Conservation (phyloP, 2,797 vertebrate genomes). For the Leuciscus waleckii region DNA sequence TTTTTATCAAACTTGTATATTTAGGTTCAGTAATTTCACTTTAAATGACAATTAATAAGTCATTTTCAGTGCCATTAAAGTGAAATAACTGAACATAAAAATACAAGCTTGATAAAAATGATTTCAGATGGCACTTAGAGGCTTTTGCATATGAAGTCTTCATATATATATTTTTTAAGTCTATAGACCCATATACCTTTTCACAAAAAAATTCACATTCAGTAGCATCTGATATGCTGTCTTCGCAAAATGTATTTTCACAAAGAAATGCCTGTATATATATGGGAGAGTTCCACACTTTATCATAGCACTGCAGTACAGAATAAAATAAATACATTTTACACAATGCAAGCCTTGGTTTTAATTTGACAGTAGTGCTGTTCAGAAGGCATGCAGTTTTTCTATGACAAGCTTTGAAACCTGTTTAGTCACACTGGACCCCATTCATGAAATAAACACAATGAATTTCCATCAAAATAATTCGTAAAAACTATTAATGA, state of each 20-base stretch:
- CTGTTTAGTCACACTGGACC: neutral
- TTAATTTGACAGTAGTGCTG: neutral
- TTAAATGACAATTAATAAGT: no score
- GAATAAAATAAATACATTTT: neutral
- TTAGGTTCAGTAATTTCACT: no score
- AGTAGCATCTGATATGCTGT: neutral
- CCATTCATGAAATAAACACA: conserved; percentile 1
- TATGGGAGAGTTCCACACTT: neutral
- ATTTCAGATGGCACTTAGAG: no score
- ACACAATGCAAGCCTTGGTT: neutral
- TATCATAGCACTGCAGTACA: neutral
- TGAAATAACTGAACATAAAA: no score
- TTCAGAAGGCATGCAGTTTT: conserved; percentile 6
- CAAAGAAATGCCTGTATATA: neutral
- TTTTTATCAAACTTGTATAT: no score
- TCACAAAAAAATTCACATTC: neutral
- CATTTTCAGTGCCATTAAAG: no score
- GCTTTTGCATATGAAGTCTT: no score
- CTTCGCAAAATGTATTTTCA: neutral
- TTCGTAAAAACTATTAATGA: neutral
- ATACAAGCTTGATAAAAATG: no score
- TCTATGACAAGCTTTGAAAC: neutral
- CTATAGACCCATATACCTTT: neutral
- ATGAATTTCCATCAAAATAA: neutral
- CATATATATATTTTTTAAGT: neutral